Percentiles rank a stretch among this genome's conserved stretches.
Evolutionary conservation across 2,797 vertebrate species (phyloP).

Genomic region (Geotrypetes seraphini): DNA sequence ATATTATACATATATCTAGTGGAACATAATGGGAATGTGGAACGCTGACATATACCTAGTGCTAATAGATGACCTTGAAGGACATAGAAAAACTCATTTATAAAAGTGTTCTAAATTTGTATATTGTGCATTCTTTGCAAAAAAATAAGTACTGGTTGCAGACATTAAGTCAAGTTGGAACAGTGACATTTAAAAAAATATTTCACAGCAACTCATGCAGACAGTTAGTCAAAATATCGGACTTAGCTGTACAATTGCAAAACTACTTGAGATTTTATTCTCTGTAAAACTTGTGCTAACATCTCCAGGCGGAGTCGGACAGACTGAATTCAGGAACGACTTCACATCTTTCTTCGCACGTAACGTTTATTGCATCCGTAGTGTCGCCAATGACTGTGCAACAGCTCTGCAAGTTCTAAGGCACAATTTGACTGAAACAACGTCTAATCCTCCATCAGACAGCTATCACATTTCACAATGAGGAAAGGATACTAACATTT

Average conservation of each 20-base stretch:
- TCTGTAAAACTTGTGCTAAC: constrained; percentile 19
- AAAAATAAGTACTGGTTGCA: constrained; percentile 17
- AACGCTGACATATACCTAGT: constrained; percentile 16
- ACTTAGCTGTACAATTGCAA: constrained; percentile 28
- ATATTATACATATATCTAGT: constrained; percentile 14
- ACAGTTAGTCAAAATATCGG: constrained; percentile 37
- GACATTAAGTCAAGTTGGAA: constrained; percentile 46
- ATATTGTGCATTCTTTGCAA: constrained; percentile 18
- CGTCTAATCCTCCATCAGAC: constrained; percentile 32
- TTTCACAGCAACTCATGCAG: constrained; percentile 35
- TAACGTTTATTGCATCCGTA: constrained; percentile 44
- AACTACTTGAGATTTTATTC: constrained; percentile 7
- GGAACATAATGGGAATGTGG: constrained; percentile 21
- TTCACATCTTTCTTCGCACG: constrained; percentile 25
- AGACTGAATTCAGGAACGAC: constrained; percentile 2
- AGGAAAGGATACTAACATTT: constrained; percentile 6
- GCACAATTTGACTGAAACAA: constrained; percentile 71
- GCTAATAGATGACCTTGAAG: no score
- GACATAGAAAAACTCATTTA: constrained; percentile 20
- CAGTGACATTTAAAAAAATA: constrained; percentile 41
- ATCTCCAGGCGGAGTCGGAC: constrained; percentile 24
- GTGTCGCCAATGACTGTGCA: constrained; percentile 41
- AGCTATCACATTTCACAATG: constrained; percentile 16
- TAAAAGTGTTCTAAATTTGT: constrained; percentile 31
- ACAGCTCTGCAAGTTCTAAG: constrained; percentile 73